These are phyloP conservation scores for Micrastur ruficollis DNA, from an alignment of 2,797 vertebrate genomes.

Conservation along the genomic window DNA sequence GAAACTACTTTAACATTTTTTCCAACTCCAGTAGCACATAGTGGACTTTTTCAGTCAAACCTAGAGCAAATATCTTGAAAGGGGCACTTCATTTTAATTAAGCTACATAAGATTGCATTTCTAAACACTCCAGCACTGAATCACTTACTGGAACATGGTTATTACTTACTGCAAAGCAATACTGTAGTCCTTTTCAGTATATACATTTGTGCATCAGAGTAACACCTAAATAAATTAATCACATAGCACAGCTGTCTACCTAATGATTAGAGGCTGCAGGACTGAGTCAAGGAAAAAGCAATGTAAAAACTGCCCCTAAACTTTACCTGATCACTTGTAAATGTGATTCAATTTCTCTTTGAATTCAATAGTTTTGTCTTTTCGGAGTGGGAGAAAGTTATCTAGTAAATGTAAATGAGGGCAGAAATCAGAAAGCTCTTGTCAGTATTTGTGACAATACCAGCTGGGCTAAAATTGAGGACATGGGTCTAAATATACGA, in stretches of 20 bases:
- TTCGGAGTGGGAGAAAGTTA: neutral
- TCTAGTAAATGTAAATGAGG: neutral
- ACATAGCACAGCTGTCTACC: slow-evolving; percentile 40
- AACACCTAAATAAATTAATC: slow-evolving; percentile 70
- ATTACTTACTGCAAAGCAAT: slow-evolving; percentile 61
- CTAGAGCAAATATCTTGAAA: slow-evolving; percentile 55
- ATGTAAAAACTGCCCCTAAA: neutral
- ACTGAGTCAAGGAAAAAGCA: neutral
- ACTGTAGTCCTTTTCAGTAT: slow-evolving; percentile 63
- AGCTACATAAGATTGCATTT: slow-evolving; percentile 58
- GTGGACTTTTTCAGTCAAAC: slow-evolving; percentile 48
- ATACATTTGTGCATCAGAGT: slow-evolving; percentile 53
- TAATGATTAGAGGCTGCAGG: slow-evolving; percentile 24
- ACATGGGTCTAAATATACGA: neutral
- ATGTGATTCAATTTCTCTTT: neutral
- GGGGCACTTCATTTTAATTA: slow-evolving; percentile 64
- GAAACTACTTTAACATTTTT: slow-evolving; percentile 54
- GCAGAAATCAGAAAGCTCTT: neutral
- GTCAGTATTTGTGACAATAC: neutral
- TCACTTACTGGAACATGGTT: slow-evolving; percentile 60
- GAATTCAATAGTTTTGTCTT: neutral
- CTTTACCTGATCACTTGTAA: neutral
- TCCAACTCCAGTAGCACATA: slow-evolving; percentile 44
- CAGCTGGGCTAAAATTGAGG: neutral
- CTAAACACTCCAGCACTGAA: slow-evolving; percentile 59